These are phyloP conservation scores for Scolopax mira DNA, from an alignment of 2,113 vertebrate species.

Conservation along the genomic window DNA sequence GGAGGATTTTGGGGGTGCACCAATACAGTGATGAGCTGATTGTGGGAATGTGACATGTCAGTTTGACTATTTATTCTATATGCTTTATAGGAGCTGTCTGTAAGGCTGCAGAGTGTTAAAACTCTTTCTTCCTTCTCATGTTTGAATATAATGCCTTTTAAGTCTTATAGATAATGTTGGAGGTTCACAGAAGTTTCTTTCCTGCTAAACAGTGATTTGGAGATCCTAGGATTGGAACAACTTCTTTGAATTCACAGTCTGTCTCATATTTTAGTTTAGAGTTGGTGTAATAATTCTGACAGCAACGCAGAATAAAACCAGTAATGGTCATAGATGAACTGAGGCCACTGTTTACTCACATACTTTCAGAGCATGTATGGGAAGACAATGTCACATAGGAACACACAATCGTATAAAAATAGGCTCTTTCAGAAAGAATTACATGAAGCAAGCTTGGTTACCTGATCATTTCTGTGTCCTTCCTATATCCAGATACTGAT, in stretches of 20 bases:
- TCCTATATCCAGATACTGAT: not conserved
- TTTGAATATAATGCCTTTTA: not conserved
- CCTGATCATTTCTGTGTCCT: not conserved
- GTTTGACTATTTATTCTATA: not conserved
- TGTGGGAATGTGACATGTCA: not conserved
- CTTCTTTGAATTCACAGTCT: not conserved
- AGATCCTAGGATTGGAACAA: not conserved
- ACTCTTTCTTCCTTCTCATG: not conserved
- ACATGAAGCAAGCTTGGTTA: not conserved
- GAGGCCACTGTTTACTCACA: not conserved
- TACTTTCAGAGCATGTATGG: not conserved
- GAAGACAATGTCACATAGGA: not conserved
- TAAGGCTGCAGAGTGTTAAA: not conserved
- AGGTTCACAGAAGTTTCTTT: not conserved
- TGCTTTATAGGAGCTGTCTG: not conserved
- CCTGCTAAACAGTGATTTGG: not conserved
- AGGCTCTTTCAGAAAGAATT: not conserved
- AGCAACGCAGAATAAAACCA: not conserved
- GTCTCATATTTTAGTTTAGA: not conserved
- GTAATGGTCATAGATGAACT: not conserved
- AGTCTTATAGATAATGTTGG: not conserved
- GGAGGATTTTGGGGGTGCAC: not conserved
- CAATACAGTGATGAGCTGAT: not conserved
- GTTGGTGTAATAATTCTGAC: not conserved
- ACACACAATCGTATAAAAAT: not conserved